Percentiles rank a stretch among this genome's conserved stretches.
Evolutionary conservation across 2,888 invertebrate genomes (phyloP).

Genomic region (Ellobium chinense): DNA sequence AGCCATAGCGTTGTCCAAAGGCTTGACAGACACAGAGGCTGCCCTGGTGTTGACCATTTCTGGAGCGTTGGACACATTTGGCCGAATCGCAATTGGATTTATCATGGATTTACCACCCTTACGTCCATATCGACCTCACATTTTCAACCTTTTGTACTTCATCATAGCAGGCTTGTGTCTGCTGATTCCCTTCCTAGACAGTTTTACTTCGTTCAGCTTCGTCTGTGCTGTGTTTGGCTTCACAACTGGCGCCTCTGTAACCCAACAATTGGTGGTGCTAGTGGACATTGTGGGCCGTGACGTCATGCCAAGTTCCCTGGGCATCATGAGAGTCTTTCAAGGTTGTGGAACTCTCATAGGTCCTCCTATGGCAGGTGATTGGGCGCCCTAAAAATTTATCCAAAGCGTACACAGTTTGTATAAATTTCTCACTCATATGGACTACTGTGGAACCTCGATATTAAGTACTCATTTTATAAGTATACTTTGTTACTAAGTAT

Average conservation of each 20-base stretch:
- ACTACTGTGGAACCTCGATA: no score
- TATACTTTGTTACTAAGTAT: no score
- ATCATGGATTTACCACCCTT: slow-evolving; percentile 61
- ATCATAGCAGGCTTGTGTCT: slow-evolving; percentile 37
- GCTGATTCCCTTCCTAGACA: slow-evolving; percentile 28
- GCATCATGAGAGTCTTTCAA: slow-evolving; percentile 66
- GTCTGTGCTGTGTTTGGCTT: slow-evolving; percentile 62
- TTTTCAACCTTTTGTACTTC: slow-evolving; percentile 65
- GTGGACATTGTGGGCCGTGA: slow-evolving; percentile 70
- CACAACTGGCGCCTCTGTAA: slow-evolving; percentile 64
- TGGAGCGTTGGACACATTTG: slow-evolving; percentile 63
- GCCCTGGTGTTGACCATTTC: slow-evolving; percentile 63
- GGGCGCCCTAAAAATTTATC: no score
- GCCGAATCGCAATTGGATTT: slow-evolving; percentile 57
- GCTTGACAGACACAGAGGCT: slow-evolving; percentile 57
- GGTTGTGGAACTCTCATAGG: slow-evolving; percentile 66
- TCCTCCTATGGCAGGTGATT: slow-evolving; percentile 68
- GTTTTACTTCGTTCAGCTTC: slow-evolving; percentile 55
- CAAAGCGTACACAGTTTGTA: no score
- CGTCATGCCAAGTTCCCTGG: slow-evolving; percentile 66
- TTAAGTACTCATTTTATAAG: no score
- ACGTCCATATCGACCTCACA: slow-evolving; percentile 57
- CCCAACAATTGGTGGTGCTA: slow-evolving; percentile 69
- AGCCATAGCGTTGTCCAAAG: slow-evolving; percentile 60
- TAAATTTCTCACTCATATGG: no score